These are phyloP conservation scores for Mormoops blainvillei DNA, from an alignment of 2,113 vertebrate species.

Conservation along the genomic window DNA sequence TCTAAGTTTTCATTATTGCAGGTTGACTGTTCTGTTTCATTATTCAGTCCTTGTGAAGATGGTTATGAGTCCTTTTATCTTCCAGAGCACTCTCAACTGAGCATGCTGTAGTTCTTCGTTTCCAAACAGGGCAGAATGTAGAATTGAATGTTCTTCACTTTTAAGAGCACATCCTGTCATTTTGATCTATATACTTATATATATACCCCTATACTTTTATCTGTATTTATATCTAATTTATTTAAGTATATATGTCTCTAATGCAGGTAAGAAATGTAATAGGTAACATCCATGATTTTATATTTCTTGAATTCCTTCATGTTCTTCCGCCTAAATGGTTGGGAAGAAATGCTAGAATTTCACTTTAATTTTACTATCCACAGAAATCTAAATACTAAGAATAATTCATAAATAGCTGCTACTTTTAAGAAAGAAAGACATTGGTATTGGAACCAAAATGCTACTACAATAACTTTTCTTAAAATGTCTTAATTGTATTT, in stretches of 20 bases:
- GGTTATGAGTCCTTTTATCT: background rate
- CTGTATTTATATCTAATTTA: background rate
- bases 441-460: background rate
- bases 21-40: background rate
- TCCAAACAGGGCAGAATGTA: background rate
- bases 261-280: conserved; percentile 33
- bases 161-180: background rate
- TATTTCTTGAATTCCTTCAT: conserved; percentile 46
- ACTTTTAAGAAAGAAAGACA: conserved; percentile 20
- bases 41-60: background rate
- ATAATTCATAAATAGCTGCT: background rate
- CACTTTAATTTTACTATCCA: background rate
- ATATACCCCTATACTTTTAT: background rate
- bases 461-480: background rate
- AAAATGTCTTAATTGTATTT: conserved; percentile 37
- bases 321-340: background rate
- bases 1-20: background rate
- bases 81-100: background rate
- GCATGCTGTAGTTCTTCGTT: background rate
- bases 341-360: conserved; percentile 26
- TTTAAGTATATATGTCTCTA: conserved; percentile 13
- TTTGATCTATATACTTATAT: background rate
- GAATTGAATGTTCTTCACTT: background rate
- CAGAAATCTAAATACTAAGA: background rate
- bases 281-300: conserved; percentile 34